Conservation (phyloP, 2,113 vertebrate genomes). For the Corydoras sp. region DNA sequence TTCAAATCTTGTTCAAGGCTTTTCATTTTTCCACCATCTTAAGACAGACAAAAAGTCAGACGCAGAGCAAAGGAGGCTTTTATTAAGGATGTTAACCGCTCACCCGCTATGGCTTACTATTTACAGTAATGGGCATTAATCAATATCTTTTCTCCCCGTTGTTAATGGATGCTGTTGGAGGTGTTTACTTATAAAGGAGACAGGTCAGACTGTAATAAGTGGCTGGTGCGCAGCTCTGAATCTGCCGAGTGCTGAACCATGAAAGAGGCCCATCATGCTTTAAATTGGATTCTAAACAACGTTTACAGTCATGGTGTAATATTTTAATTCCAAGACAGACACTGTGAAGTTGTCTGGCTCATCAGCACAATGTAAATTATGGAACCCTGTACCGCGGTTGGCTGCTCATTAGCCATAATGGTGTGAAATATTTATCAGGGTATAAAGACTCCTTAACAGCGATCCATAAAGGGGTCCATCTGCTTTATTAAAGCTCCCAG, state of each 20-base stretch:
- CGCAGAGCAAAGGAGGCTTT: too few species aligned
- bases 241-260: not conserved
- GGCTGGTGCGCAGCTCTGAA: not conserved
- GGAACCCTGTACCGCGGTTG: not conserved
- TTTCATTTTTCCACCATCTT: too few species aligned
- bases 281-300: not conserved
- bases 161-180: conserved; percentile 22
- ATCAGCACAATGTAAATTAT: too few species aligned
- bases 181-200: not conserved
- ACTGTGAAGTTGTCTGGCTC: too few species aligned
- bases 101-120: not conserved
- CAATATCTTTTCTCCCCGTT: conserved; percentile 26
- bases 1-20: too few species aligned
- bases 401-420: conserved; percentile 20
- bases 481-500: conserved; percentile 39
- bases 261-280: not conserved
- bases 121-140: conserved; percentile 24
- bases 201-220: conserved; percentile 14
- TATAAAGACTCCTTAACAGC: conserved; percentile 49
- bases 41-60: too few species aligned
- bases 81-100: too few species aligned
- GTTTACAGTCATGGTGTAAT: not conserved
- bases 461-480: conserved; percentile 48
- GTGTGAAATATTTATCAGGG: conserved; percentile 46
- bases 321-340: not conserved